These are phyloP conservation scores for Calosoma granatense DNA, from an alignment of 1,140 invertebrate species.

Conservation along the genomic window DNA sequence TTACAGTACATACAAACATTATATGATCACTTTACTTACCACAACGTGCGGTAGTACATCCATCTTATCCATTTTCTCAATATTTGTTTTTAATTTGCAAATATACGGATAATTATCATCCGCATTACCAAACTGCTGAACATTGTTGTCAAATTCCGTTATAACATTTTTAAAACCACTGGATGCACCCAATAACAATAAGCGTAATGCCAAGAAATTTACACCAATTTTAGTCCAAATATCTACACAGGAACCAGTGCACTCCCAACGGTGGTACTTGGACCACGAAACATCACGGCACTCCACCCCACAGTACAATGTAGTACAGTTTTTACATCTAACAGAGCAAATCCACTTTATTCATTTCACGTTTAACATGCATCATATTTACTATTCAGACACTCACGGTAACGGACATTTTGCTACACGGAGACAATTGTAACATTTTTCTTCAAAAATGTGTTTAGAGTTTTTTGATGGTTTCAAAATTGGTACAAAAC, in stretches of 20 bases:
- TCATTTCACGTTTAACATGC: conserved; percentile 1
- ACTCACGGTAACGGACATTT: conserved; percentile 27
- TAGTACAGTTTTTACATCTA: conserved; percentile 53
- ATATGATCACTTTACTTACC: conserved; percentile 19
- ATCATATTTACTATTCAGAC: not conserved
- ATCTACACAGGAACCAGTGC: conserved; percentile 47
- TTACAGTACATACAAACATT: too few relatives aligned
- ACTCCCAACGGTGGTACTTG: conserved; percentile 65
- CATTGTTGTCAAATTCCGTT: conserved; percentile 33
- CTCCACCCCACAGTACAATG: conserved; percentile 52
- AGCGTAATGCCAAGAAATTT: conserved; percentile 61
- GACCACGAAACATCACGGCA: conserved; percentile 50
- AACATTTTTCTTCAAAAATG: conserved; percentile 26
- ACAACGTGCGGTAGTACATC: conserved; percentile 19
- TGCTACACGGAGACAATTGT: conserved; percentile 27
- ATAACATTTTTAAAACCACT: conserved; percentile 30
- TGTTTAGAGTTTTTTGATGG: conserved; percentile 23
- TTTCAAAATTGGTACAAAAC: conserved; percentile 40
- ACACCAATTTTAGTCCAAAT: conserved; percentile 61
- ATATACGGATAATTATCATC: conserved; percentile 33
- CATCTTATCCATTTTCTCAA: conserved; percentile 23
- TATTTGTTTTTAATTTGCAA: conserved; percentile 35
- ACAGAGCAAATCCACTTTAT: conserved; percentile 18
- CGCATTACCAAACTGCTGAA: conserved; percentile 37
- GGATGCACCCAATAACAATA: conserved; percentile 40